Conservation (phyloP, 2,888 invertebrate genomes). For the Agrotis puta region DNA sequence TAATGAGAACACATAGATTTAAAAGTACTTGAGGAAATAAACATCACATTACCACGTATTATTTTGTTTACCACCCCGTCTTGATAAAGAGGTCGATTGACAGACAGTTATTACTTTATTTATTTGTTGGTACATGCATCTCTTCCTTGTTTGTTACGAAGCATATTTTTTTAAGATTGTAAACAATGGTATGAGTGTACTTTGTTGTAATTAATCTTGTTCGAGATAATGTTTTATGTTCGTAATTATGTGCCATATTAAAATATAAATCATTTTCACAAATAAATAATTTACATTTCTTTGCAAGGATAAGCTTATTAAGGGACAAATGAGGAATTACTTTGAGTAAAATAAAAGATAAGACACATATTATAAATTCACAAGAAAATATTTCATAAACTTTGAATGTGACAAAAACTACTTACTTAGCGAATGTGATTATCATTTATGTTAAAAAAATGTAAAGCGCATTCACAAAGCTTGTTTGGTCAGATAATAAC, state of each 20-base stretch:
- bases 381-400: slow-evolving; percentile 4
- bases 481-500: slow-evolving; percentile 53
- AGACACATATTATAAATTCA: neutral
- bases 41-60: slow-evolving; percentile 11
- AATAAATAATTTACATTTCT: too few species aligned
- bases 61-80: slow-evolving; percentile 45
- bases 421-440: neutral
- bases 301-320: too few species aligned
- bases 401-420: slow-evolving; percentile 8
- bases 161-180: slow-evolving; percentile 18
- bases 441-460: slow-evolving; percentile 16
- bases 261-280: neutral
- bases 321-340: too few species aligned
- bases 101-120: slow-evolving; percentile 32
- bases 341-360: neutral
- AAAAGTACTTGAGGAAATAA: slow-evolving; percentile 30
- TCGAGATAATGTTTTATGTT: neutral
- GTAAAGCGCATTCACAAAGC: slow-evolving; percentile 43
- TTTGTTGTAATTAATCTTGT: slow-evolving; percentile 24
- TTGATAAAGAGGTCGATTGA: slow-evolving; percentile 47
- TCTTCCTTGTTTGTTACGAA: slow-evolving; percentile 54
- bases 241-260: neutral
- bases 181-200: neutral
- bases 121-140: slow-evolving; percentile 39
- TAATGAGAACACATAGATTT: slow-evolving; percentile 27